Base-by-base conservation (phyloP, 2,888 invertebrate species). In the Drosophila nigricruria region DNA sequence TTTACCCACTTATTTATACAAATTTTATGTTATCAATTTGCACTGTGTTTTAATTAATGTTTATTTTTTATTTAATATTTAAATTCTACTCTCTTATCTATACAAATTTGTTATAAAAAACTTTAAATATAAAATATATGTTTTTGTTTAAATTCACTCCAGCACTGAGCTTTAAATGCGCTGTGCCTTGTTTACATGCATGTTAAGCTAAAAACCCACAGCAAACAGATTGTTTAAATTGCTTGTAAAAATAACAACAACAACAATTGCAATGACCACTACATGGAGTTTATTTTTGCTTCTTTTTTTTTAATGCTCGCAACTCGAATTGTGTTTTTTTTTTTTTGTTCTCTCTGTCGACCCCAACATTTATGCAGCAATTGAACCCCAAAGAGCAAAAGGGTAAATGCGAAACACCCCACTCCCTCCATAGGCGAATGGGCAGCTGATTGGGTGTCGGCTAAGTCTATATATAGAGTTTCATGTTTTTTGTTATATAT, bases 191-290 rank as follows among this genome's bases (percentile, higher is more conserved):
- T 81, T 84, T 75, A 79, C 82, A 85, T 52, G 62, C 50, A 65
- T 70, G 84, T 79, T 69, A 71, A 84, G 78, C 80, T 73, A 49
- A 57, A 75, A 68, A 57, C 58, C 62, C 76, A 66, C 65, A 70
- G 85, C 62, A 72, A 80, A 77, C 83, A 88, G 79, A 82, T 84
- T 85, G 83, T 68, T 88, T 60, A 80, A 84, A 88, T 84, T 85
- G 86, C 83, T 82, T 88, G 83, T 81, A 81, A 79, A 73, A 73
- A 77, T 71, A 84, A 77, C 67, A 67, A 69, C 71, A 65, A 49
- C 53, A 70, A 71, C 77, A 72, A 77, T 71, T 62, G 75, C 68
- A 83, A 59, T 76, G 79, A 77, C 62, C 66, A 63, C 47, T 60
- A 54, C 50, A 47, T 57, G 59, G 25, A 60, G 27, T 74, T 43